Conservation (phyloP, 1,140 invertebrate species). For the Geopemphigus sp. region DNA sequence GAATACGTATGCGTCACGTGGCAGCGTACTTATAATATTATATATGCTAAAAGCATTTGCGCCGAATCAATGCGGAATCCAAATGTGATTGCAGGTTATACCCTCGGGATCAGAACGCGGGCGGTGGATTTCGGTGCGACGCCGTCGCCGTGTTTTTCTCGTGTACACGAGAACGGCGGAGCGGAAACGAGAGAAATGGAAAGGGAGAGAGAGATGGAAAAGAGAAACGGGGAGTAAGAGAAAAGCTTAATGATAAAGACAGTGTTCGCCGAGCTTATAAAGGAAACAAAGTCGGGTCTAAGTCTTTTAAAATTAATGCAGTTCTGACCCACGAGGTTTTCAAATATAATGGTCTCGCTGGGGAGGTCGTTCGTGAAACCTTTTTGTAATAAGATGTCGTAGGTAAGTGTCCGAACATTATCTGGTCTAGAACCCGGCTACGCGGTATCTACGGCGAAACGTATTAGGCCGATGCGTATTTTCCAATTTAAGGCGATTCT, state of each 20-base stretch:
- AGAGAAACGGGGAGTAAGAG: background rate
- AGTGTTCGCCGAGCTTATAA: conserved; percentile 30
- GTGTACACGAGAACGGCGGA: background rate
- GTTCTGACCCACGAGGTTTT: conserved; percentile 3
- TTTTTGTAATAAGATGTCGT: conserved; percentile 8
- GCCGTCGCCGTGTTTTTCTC: background rate
- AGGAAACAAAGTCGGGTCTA: conserved; percentile 10
- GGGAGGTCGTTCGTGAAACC: background rate
- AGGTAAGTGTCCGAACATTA: background rate
- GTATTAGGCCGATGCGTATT: background rate
- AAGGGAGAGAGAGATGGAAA: background rate
- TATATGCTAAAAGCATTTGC: background rate
- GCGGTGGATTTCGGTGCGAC: background rate
- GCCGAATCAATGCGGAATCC: background rate
- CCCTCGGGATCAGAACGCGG: background rate
- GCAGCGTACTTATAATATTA: background rate
- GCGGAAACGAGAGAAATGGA: background rate
- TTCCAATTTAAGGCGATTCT: no score
- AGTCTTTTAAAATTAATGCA: conserved; percentile 37
- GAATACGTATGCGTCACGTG: background rate
- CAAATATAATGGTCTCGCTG: background rate
- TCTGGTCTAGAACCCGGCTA: background rate
- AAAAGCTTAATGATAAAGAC: conserved; percentile 27
- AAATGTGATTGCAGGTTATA: conserved; percentile 1
- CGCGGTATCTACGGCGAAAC: background rate